Evolutionary conservation across 2,113 vertebrate species (phyloP), one percentile per base, ranked within the genome.

Genomic region (Xiphias gladius): DNA sequence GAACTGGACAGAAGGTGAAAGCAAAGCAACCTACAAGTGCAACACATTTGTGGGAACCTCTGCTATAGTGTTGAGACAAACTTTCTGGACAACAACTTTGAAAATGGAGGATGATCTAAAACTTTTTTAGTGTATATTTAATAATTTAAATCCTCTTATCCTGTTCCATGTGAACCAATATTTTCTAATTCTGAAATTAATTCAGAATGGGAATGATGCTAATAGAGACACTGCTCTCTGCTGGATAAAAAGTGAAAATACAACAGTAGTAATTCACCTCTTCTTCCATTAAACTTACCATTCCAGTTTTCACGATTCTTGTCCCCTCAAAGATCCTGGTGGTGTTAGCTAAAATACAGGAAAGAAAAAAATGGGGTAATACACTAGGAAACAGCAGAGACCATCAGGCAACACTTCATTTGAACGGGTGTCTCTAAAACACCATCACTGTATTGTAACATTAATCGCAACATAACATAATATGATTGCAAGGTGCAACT

Each of bases 311-410:
- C 76, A 99, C 97, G 63, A 99, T 99, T 87, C 98, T 95, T 28
- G 98, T 99, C 59, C 98, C 98, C 94, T 99, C 98, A 86, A 99
- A 99, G 94, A 99, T 98, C 87, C 97, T 95, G 84, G 98, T 99
- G 28, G 98, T 99, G 93, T 99, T 99, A 82, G 97, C 97, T 99
- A 85, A 37, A 93, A 91, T 3, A 43, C 20, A 73, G 19, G 63
- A 19, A 10, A 46, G n/a, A 57, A 39, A 73, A 22, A 32, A 37
- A 5, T 1, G 1, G 16, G 13, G 24, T 5, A 7, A 52, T 32
- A 78, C 12, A 68, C 52, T 72, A 39, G 58, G 61, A 72, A 55
- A 76, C 7, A 68, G 16, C 41, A 13, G 16, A 39, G 19, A 72
- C 69, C 58, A 59, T 7, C 14, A 58, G 35, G 10, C 63, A 16